These are phyloP conservation scores for Agriotes lineatus DNA, from an alignment of 2,888 invertebrate genomes.

Conservation along the genomic window DNA sequence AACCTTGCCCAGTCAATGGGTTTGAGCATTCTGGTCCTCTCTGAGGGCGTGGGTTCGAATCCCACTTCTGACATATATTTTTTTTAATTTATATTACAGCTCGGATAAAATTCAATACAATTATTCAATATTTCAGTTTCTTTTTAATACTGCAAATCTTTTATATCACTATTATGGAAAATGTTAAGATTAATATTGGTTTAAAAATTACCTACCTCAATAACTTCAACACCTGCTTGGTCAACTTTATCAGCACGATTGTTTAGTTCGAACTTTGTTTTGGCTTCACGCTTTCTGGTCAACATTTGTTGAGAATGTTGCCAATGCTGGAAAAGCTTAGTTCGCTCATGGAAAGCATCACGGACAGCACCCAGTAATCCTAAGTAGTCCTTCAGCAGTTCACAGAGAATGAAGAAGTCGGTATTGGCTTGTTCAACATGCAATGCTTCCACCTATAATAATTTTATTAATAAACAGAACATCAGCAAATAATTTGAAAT, in stretches of 20 bases:
- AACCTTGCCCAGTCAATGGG: not conserved
- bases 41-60: conserved; percentile 76
- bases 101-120: not conserved
- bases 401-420: conserved; percentile 94
- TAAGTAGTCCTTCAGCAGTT: conserved; percentile 95
- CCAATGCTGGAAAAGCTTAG: conserved; percentile 95
- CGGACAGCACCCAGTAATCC: conserved; percentile 92
- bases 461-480: not conserved
- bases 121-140: not conserved
- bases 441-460: conserved; percentile 81
- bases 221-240: conserved; percentile 90
- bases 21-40: conserved; percentile 68
- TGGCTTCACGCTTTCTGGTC: conserved; percentile 93
- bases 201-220: conserved; percentile 75
- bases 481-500: not conserved
- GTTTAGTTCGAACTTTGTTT: conserved; percentile 91
- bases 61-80: conserved; percentile 71
- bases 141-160: too few species aligned
- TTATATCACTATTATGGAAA: too few species aligned
- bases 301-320: conserved; percentile 96
- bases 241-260: conserved; percentile 92
- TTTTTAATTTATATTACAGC: not conserved
- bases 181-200: not conserved
- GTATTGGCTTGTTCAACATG: conserved; percentile 94
- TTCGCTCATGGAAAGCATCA: conserved; percentile 81